A percentile compares a stretch with the other conserved stretches of the same genome.
phyloP scores from a whole-genome alignment of 2,113 vertebrate genomes.

The Strix uralensis region DNA sequence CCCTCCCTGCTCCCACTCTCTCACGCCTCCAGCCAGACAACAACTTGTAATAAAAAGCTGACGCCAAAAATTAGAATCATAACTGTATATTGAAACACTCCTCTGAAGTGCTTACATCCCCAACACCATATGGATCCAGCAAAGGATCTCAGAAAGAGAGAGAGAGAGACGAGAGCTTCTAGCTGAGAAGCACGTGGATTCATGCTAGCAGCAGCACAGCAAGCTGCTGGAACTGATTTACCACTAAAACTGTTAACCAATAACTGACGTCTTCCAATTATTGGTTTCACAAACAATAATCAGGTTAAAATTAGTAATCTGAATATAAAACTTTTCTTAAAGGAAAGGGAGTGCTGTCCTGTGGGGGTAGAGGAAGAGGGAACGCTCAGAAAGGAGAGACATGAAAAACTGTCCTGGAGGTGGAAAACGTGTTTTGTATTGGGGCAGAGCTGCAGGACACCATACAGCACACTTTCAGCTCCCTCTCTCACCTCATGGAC shows the following conservation, averaged over 20 bases:
- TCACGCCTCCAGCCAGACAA: constrained; percentile 50
- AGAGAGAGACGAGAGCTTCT: background rate
- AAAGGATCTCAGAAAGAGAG: background rate
- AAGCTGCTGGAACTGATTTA: constrained; percentile 52
- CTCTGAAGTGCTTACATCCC: constrained; percentile 31
- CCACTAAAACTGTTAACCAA: constrained; percentile 23
- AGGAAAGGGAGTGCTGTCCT: background rate
- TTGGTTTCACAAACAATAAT: constrained; percentile 30
- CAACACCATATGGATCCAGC: constrained; percentile 14
- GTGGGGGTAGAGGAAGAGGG: background rate
- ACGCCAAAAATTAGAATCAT: constrained; percentile 36
- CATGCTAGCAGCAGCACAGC: constrained; percentile 30
- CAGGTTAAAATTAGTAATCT: constrained; percentile 42
- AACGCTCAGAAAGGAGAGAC: background rate
- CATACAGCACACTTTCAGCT: background rate
- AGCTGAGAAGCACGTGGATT: constrained; percentile 55
- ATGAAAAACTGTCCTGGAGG: background rate
- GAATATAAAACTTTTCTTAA: background rate
- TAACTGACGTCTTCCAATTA: constrained; percentile 27
- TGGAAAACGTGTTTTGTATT: constrained; percentile 16
- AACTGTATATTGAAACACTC: constrained; percentile 3
- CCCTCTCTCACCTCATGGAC: background rate
- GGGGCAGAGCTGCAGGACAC: background rate
- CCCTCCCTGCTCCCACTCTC: constrained; percentile 19
- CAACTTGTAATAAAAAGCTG: constrained; percentile 38